Evolutionary conservation across 2,113 vertebrate genomes (phyloP), one percentile per base, ranked within the genome.

Genomic region (Rhinolophus sinicus): DNA sequence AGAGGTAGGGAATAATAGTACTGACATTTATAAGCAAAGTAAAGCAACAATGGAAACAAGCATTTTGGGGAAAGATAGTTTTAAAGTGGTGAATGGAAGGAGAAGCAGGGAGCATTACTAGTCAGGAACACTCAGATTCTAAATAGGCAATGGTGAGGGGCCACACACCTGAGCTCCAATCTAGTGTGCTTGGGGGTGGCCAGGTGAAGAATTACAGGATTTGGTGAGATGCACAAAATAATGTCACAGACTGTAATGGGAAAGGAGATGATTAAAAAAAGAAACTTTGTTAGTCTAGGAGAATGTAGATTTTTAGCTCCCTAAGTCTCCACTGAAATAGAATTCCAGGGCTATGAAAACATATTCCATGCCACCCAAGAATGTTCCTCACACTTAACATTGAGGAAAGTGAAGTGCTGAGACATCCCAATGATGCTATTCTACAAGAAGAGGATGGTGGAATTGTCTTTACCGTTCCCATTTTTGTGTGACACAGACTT

Each of bases 21-120:
- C 8, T 88, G 85, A 80, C 28, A 81, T 64, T 90, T 40, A 82
- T 24, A 85, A 87, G 28, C 30, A 82, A 95, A 92, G 95, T n/a
- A 86, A 96, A 92, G 56, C 38, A 50, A 72, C 15, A 70, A 40
- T 54, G n/a, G 35, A 80, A 95, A 72, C 22, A 92, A 89, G 73
- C 38, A 84, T 75, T 75, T 50, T 22, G 19, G n/a, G 69, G 28
- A 9, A 67, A 88, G 64, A 62, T 3, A 82, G 26, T 15, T 60
- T 44, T 84, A 28, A 91, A 52, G 26, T 16, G 56, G 58, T 28
- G 56, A 87, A 22, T 65, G 44, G 19, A 16, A 50, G 67, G 26
- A 65, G 26, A 80, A 38, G 10, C 1, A 44, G 5, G 47, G 12
- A 94, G 47, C 26, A 26, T 50, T 24, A 11, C 21, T 7, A 13